Evolutionary conservation across 2,888 invertebrate species (phyloP), one percentile per base, ranked within the genome.

Genomic region (Andrena minutula): DNA sequence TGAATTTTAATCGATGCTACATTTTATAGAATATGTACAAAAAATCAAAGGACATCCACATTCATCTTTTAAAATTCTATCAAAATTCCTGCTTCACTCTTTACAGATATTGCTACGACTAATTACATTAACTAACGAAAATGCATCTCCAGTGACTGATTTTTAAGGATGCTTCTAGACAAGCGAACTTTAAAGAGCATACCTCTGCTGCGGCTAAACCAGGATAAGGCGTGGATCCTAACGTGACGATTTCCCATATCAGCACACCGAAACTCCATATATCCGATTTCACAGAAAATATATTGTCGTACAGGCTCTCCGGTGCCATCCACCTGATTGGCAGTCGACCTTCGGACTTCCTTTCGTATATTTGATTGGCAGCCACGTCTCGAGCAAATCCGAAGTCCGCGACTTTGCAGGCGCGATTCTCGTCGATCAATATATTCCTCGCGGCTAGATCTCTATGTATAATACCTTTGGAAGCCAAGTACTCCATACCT

Each of bases 181-280:
- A 49, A 63, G 65, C 69, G 49, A n/a, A 74, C 2, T 26, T 8
- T 65, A 2, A 47, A 16, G 20, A 56, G 0, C 10, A 8, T 89
- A 98, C 98, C 93, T 99, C 98, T 10, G 97, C 97, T 0, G 98
- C 98, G 0, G 98, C 97, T 90, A 98, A 95, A 0, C 98, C 98
- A 0, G 99, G 99, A 94, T 99, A 99, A 0, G 99, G 99, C 69
- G 98, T 98, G 32, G 98, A 98, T 23, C 99, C 99, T 20, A 99
- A 95, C 0, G 99, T 99, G 10, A 99, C 98, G 68, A 99, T 98
- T 94, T 99, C 99, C 99, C 99, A 99, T 91, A 99, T 96, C 10
- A 99, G 95, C 16, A 99, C 97, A 0, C 99, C 99, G 90, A 98
- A 99, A 89, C 98, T 98, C 99, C 99, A 99, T 61, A 99, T 97